Percentiles rank a stretch among this genome's conserved stretches.
phyloP scores from a whole-genome alignment of 2,113 vertebrate species.

The Lontra canadensis region DNA sequence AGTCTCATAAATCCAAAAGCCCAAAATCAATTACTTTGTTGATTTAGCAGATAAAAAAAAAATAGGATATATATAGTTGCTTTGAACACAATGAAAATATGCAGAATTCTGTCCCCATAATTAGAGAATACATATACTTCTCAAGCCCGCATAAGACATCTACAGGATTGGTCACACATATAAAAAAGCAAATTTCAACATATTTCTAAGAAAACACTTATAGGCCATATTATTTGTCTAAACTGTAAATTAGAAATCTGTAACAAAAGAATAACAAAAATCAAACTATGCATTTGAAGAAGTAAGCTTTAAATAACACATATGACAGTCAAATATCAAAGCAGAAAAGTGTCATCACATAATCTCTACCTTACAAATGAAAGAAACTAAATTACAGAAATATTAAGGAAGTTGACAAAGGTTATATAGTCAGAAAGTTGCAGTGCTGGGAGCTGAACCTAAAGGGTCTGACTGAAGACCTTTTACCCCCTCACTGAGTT shows the following conservation, averaged over 20 bases:
- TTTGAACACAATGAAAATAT: not conserved
- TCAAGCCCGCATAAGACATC: not conserved
- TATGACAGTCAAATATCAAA: not conserved
- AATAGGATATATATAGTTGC: not conserved
- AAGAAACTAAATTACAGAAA: not conserved
- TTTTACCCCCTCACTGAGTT: not conserved
- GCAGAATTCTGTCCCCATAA: not conserved
- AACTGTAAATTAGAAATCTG: not conserved
- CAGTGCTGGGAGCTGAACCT: not conserved
- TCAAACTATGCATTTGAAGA: not conserved
- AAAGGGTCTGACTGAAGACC: not conserved
- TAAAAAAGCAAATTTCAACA: not conserved
- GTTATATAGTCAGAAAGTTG: not conserved
- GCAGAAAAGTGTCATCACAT: not conserved
- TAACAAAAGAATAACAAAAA: not conserved
- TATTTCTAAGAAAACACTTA: not conserved
- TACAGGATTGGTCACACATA: not conserved
- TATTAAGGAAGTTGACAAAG: not conserved
- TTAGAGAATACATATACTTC: not conserved
- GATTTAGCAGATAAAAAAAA: not conserved
- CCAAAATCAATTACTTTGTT: not conserved
- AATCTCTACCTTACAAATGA: not conserved
- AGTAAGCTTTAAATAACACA: not conserved
- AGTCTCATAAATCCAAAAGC: not conserved
- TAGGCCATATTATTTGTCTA: not conserved